A percentile compares a stretch with the other conserved stretches of the same genome.
Evolutionary conservation across 1,140 invertebrate genomes (phyloP).

Genomic region (Leptinotarsa undecemlineata): DNA sequence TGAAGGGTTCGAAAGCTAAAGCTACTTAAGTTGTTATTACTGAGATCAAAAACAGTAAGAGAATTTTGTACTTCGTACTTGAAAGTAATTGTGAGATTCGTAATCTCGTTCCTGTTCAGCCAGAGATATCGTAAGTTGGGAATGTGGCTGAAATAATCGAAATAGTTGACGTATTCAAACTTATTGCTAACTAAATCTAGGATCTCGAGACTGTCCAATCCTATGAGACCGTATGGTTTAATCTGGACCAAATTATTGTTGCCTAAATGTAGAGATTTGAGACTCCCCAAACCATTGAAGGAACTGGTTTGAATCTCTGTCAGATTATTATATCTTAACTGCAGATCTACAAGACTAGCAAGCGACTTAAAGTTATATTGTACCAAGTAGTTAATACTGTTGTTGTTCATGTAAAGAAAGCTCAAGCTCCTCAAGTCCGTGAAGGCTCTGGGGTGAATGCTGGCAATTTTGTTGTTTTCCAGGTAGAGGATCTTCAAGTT

Average conservation of each 20-base stretch:
- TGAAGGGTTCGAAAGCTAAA: slow-evolving; percentile 45
- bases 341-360: slow-evolving; percentile 48
- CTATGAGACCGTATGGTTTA: slow-evolving; percentile 49
- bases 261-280: slow-evolving; percentile 47
- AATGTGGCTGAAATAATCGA: slow-evolving; percentile 43
- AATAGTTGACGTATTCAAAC: slow-evolving; percentile 40
- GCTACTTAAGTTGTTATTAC: slow-evolving; percentile 42
- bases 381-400: slow-evolving; percentile 46
- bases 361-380: slow-evolving; percentile 52
- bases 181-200: slow-evolving; percentile 47
- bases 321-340: slow-evolving; percentile 48
- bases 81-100: slow-evolving; percentile 41
- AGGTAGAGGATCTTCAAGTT: slow-evolving; percentile 49
- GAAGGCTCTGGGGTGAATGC: slow-evolving; percentile 48
- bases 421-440: slow-evolving; percentile 44
- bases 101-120: slow-evolving; percentile 47
- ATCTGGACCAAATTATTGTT: slow-evolving; percentile 44
- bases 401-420: slow-evolving; percentile 50
- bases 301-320: slow-evolving; percentile 49
- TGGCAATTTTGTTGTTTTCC: slow-evolving; percentile 46
- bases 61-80: slow-evolving; percentile 43
- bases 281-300: slow-evolving; percentile 49
- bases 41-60: slow-evolving; percentile 43
- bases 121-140: slow-evolving; percentile 46
- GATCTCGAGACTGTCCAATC: slow-evolving; percentile 44